Evolutionary conservation across 2,888 invertebrate species (phyloP).

Genomic region (Meghimatium bilineatum): DNA sequence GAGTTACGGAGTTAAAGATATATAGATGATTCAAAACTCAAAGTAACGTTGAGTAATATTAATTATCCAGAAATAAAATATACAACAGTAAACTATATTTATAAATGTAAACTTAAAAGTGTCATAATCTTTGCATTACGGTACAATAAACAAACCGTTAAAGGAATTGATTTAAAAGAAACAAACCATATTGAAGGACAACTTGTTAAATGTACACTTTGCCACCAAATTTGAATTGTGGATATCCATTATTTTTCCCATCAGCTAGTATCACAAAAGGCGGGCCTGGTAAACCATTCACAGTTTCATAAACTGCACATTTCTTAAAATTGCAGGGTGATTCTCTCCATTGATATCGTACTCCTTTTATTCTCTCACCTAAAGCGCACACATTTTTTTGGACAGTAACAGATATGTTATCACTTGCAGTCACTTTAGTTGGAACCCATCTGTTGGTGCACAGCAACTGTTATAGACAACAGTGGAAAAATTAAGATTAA

Average conservation of each 20-base stretch:
- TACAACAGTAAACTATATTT: background rate
- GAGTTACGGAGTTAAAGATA: too few species aligned
- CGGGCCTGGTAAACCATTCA: constrained; percentile 59
- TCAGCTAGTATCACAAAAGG: constrained; percentile 51
- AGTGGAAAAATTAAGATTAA: background rate
- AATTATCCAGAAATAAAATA: too few species aligned
- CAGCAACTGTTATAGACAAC: background rate
- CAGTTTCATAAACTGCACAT: constrained; percentile 60
- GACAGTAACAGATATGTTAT: constrained; percentile 51
- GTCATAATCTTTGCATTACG: background rate
- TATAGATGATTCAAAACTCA: too few species aligned
- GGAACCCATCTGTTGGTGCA: constrained; percentile 14
- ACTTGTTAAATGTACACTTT: background rate
- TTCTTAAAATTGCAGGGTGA: constrained; percentile 63
- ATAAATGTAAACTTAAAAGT: background rate
- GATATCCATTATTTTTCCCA: background rate
- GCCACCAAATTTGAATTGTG: background rate
- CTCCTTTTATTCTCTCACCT: constrained; percentile 55
- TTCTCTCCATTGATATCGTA: constrained; percentile 63
- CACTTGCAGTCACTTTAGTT: constrained; percentile 1
- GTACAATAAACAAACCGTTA: too few species aligned
- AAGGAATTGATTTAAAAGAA: background rate
- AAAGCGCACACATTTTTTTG: constrained; percentile 53
- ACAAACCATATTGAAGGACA: background rate
- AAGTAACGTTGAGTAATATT: too few species aligned